Base-by-base conservation (phyloP, 2,113 vertebrate genomes). In the Urocynchramus pylzowi region DNA sequence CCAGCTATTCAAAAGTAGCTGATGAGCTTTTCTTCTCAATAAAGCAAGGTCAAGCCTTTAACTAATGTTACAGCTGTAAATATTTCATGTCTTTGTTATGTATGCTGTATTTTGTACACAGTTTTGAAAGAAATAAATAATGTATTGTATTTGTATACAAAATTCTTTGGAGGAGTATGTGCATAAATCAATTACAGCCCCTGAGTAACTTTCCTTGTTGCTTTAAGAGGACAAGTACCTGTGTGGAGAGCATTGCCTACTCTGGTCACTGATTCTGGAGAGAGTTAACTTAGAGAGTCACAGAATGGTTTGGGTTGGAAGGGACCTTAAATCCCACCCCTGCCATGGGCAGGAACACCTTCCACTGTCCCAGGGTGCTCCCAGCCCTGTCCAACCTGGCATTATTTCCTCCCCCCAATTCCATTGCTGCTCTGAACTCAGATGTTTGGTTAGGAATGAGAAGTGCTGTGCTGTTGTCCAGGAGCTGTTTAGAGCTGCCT, bases 1-100 rank as follows among this genome's bases (percentile, higher is more conserved):
- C 69, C 76, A 75, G n/a, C 70, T 33, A 16, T 61, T 82, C 37
- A 23, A 3, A 50, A 73, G 37, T 19, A 53, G 54, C 54, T 78
- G 74, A 53, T 69, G 64, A 53, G 64, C 39, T 7, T 39, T 53
- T 60, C 52, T 61, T 44, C 54, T 89, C 64, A 82, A 44, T 68
- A 75, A 75, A 81, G 44, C 61, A 49, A 82, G 53, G 82, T 76
- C 82, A 90, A 83, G 61, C 59, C 59, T 93, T 88, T 73, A 80
- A 57, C 52, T 76, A 39, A 35, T 61, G 68, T 73, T 93, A 87
- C 60, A 83, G 16, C 59, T 94, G 92, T 85, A 90, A 80, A 92
- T 92, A 63, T 26, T 69, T 76, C 26, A 7, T 5, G 0, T 81
- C 15, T 83, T 31, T 64, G 31, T 88, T 87, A 8, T 49, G 1